Percentiles rank a stretch among this genome's conserved stretches.
Conservation (phyloP, 2,797 vertebrate species). For the Chelon auratus region DNA sequence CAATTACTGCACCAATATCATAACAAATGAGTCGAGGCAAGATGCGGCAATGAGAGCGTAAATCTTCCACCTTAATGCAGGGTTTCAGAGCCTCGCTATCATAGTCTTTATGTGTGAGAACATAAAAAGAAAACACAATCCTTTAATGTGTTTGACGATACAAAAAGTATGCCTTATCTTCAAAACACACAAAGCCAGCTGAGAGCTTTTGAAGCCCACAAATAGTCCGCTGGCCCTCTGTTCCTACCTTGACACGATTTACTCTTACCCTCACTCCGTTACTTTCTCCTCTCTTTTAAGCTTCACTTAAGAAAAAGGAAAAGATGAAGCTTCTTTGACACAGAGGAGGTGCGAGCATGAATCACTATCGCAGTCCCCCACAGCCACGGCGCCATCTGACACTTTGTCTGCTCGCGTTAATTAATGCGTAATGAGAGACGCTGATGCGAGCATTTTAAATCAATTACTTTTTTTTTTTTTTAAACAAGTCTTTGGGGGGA, state of each 20-base stretch:
- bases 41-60: conserved; percentile 11
- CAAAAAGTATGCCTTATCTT: conserved; percentile 56
- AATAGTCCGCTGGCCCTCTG: conserved; percentile 33
- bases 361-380: conserved; percentile 39
- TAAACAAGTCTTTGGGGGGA: conserved; percentile 12
- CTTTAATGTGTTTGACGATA: conserved; percentile 41
- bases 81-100: not conserved
- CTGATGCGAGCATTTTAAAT: conserved; percentile 67
- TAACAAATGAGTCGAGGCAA: conserved; percentile 23
- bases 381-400: conserved; percentile 47
- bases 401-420: conserved; percentile 51
- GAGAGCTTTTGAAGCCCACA: conserved; percentile 48
- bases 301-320: conserved; percentile 23
- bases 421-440: conserved; percentile 61
- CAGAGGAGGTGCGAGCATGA: conserved; percentile 44
- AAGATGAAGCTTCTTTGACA: conserved; percentile 39
- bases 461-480: conserved; percentile 39
- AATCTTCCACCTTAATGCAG: conserved; percentile 24
- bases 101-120: conserved; percentile 3
- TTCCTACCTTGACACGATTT: conserved; percentile 46
- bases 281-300: conserved; percentile 30
- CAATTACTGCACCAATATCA: conserved; percentile 35
- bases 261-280: conserved; percentile 6
- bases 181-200: conserved; percentile 46
- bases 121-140: conserved; percentile 27